Evolutionary conservation across 1,140 invertebrate genomes (phyloP).

Genomic region (Trichonephila inaurata): DNA sequence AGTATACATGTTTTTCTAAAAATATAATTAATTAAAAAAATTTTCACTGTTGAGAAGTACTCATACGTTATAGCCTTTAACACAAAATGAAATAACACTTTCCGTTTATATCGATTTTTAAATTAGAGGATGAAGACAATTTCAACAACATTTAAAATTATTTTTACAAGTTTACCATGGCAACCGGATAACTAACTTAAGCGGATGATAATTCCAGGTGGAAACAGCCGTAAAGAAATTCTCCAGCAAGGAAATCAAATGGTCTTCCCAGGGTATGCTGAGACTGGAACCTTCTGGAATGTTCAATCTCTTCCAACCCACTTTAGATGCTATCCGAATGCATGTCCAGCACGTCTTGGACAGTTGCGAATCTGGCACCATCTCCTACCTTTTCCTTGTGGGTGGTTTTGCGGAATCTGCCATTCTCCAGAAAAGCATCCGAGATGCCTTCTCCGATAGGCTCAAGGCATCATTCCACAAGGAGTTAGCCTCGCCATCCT

Average conservation of each 20-base stretch:
- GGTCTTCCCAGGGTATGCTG: slow-evolving; percentile 83
- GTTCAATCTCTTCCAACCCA: slow-evolving; percentile 83
- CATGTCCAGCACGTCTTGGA: slow-evolving; percentile 83
- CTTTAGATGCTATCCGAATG: slow-evolving; percentile 82
- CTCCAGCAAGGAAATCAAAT: slow-evolving; percentile 79
- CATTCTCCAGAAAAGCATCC: slow-evolving; percentile 83
- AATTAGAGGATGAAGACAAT: too few species aligned
- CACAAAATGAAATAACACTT: too few species aligned
- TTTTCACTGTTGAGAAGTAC: too few species aligned
- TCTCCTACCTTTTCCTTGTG: slow-evolving; percentile 84
- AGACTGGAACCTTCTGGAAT: slow-evolving; percentile 83
- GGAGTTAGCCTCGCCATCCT: slow-evolving; percentile 81
- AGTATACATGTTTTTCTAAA: too few species aligned
- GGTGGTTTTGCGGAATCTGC: slow-evolving; percentile 85
- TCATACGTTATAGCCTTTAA: too few species aligned
- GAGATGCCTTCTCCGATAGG: slow-evolving; percentile 81
- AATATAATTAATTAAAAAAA: too few species aligned
- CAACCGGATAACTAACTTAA: too few species aligned
- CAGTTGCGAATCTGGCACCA: slow-evolving; percentile 80
- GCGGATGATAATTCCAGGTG: slow-evolving; percentile 76
- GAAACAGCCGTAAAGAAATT: slow-evolving; percentile 80
- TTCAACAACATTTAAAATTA: too few species aligned
- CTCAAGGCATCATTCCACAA: slow-evolving; percentile 84
- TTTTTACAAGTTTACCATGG: too few species aligned
- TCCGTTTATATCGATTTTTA: too few species aligned